These are phyloP conservation scores for Drosophila algonquin DNA, from an alignment of 2,888 invertebrate species.

Conservation along the genomic window DNA sequence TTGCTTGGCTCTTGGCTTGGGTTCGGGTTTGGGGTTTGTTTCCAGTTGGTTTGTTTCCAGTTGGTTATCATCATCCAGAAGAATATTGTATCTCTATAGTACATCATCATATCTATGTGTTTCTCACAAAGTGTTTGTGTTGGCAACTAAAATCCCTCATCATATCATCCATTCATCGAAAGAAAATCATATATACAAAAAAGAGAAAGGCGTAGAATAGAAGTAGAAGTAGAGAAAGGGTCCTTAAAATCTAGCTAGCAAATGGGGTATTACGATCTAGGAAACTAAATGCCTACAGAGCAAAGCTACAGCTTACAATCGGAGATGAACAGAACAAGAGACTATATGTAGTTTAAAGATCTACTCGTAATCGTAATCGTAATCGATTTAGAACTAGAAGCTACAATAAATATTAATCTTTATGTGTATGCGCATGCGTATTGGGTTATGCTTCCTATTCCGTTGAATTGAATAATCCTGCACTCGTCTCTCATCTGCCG, in stretches of 20 bases:
- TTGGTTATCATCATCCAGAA: slow-evolving; percentile 32
- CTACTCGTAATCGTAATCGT: slow-evolving; percentile 15
- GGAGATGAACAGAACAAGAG: slow-evolving; percentile 57
- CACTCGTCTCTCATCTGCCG: slow-evolving; percentile 16
- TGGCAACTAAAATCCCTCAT: slow-evolving; percentile 65
- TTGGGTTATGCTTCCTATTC: slow-evolving; percentile 22
- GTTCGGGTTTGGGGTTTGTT: slow-evolving; percentile 35
- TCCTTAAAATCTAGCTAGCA: slow-evolving; percentile 58
- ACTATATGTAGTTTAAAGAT: slow-evolving; percentile 51
- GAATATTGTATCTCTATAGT: slow-evolving; percentile 27
- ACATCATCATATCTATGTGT: slow-evolving; percentile 16
- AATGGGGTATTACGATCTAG: slow-evolving; percentile 50
- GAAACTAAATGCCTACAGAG: slow-evolving; percentile 75
- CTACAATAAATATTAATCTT: slow-evolving; percentile 73
- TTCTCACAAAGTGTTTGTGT: slow-evolving; percentile 61
- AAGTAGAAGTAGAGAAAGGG: slow-evolving; percentile 4
- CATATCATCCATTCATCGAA: slow-evolving; percentile 33
- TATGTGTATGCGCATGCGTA: slow-evolving; percentile 43
- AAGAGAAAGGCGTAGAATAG: slow-evolving; percentile 30
- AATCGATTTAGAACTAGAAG: slow-evolving; percentile 49
- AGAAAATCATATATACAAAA: slow-evolving; percentile 56
- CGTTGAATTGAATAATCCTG: slow-evolving; percentile 22
- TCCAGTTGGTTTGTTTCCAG: slow-evolving; percentile 27
- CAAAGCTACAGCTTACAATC: slow-evolving; percentile 74
- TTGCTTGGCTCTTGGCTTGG: slow-evolving; percentile 75